Percentiles rank a stretch among this genome's conserved stretches.
Conservation (phyloP, 2,888 invertebrate species). For the Euzophera pinguis region DNA sequence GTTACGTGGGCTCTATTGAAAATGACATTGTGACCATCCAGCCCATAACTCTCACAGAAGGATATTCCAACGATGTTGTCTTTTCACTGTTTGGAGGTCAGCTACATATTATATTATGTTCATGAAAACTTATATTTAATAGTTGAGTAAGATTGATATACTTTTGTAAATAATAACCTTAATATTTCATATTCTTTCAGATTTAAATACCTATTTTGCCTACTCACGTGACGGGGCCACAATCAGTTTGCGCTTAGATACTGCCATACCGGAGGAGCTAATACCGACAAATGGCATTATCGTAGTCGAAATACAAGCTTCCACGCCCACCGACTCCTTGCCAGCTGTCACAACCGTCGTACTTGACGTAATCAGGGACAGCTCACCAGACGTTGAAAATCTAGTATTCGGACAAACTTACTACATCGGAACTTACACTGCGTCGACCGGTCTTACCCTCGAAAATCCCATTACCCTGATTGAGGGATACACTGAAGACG, state of each 20-base stretch:
- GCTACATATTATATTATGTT: neutral
- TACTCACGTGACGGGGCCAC: conserved; percentile 12
- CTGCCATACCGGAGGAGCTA: conserved; percentile 22
- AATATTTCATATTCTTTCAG: conserved; percentile 15
- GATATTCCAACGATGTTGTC: conserved; percentile 17
- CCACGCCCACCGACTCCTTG: conserved; percentile 18
- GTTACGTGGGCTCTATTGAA: conserved; percentile 25
- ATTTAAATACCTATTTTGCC: conserved; percentile 17
- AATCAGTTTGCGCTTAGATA: conserved; percentile 20
- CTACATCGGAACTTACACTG: conserved; percentile 34
- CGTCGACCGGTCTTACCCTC: conserved; percentile 25
- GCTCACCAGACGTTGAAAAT: conserved; percentile 15
- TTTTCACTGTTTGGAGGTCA: conserved; percentile 19
- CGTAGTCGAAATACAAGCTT: conserved; percentile 26
- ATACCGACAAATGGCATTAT: conserved; percentile 25
- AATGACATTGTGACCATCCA: neutral
- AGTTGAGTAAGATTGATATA: too few species aligned
- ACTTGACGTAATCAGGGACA: conserved; percentile 14
- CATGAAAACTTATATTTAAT: too few species aligned
- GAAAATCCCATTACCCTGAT: conserved; percentile 26
- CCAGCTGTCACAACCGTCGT: conserved; percentile 22
- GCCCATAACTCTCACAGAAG: neutral
- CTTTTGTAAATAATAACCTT: too few species aligned
- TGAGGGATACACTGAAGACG: conserved; percentile 29
- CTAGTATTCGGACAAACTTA: conserved; percentile 27